A percentile compares a stretch with the other conserved stretches of the same genome.
phyloP scores from a whole-genome alignment of 35 echinoderm and acorn worm genomes.

The Apostichopus parvimensis region DNA sequence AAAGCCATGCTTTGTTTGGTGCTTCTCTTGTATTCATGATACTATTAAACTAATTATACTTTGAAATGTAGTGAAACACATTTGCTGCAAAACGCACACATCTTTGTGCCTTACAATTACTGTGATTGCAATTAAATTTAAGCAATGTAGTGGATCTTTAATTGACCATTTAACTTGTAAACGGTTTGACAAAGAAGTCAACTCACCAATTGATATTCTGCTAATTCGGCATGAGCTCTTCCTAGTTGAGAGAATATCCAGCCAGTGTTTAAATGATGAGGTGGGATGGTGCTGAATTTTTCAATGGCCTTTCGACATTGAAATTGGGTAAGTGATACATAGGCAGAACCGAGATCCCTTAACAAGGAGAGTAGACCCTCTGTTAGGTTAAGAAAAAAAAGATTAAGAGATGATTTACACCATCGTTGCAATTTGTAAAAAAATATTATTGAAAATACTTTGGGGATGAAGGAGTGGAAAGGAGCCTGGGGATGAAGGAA shows the following conservation, averaged over 20 bases:
- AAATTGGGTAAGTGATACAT: conserved; percentile 78
- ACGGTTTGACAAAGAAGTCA: background rate
- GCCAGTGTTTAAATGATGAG: conserved; percentile 92
- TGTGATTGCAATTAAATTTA: too few species aligned
- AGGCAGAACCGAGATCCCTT: conserved; percentile 89
- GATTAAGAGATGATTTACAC: background rate
- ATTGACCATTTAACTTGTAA: too few species aligned
- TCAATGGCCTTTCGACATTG: conserved; percentile 85
- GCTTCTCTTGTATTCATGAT: background rate
- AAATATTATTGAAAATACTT: too few species aligned
- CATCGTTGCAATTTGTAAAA: background rate
- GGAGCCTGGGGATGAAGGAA: too few species aligned
- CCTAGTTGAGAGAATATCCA: conserved; percentile 96
- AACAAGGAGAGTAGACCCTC: conserved; percentile 86
- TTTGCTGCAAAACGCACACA: too few species aligned
- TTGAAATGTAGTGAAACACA: too few species aligned
- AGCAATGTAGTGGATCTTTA: too few species aligned
- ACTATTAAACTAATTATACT: too few species aligned
- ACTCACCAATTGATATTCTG: conserved; percentile 94
- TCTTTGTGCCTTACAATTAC: too few species aligned
- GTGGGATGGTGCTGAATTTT: conserved; percentile 75
- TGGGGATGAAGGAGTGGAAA: too few species aligned
- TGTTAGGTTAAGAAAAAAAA: conserved; percentile 32
- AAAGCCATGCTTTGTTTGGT: background rate
- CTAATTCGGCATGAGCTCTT: conserved; percentile 82